Evolutionary conservation across 2,113 vertebrate species (phyloP).

Genomic region (Bambusicola thoracicus): DNA sequence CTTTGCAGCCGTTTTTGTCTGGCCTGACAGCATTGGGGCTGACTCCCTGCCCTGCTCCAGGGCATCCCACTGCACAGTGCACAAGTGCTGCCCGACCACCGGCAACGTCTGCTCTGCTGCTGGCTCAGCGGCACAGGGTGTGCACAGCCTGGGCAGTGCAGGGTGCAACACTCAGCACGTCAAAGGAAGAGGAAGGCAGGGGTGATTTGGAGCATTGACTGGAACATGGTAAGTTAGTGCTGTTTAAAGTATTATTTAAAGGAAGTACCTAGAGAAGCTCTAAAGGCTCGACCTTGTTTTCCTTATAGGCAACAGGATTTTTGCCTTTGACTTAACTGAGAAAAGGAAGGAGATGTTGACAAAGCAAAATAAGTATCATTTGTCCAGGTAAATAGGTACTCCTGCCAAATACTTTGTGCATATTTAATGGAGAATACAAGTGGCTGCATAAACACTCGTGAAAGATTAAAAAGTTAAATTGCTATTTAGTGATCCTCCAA

Average conservation of each 20-base stretch:
- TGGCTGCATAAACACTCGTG: neutral
- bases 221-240: neutral
- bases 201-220: neutral
- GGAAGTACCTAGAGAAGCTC: neutral
- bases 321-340: neutral
- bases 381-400: neutral
- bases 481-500: neutral
- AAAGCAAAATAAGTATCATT: neutral
- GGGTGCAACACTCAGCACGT: neutral
- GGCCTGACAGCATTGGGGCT: neutral
- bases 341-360: neutral
- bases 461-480: neutral
- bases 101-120: neutral
- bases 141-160: neutral
- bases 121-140: neutral
- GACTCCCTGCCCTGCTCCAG: accelerated
- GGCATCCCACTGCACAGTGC: accelerated
- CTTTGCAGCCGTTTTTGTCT: neutral
- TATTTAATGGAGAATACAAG: neutral
- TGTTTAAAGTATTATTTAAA: neutral
- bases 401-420: neutral
- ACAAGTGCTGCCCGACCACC: accelerated
- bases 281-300: neutral
- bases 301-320: neutral
- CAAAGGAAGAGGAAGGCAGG: neutral